Conservation (phyloP, 2,113 vertebrate genomes). For the Ellobius talpinus region DNA sequence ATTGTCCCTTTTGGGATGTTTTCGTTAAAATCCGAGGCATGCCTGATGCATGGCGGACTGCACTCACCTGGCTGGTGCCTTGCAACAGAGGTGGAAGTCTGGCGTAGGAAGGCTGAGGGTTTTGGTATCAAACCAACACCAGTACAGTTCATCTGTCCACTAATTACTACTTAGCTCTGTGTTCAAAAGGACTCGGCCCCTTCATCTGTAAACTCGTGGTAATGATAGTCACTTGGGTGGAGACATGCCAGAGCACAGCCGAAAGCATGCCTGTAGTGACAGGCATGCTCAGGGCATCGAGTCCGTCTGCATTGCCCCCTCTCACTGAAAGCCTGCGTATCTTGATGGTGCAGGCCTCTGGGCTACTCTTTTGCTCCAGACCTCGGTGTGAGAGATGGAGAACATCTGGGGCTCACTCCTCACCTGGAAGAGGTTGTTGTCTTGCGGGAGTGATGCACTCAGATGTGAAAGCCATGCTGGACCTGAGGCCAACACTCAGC, state of each 20-base stretch:
- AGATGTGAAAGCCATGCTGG: background rate
- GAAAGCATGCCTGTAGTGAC: background rate
- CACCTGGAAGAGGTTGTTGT: background rate
- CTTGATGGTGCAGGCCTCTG: background rate
- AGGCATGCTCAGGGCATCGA: background rate
- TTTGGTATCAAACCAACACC: background rate
- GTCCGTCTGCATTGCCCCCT: background rate
- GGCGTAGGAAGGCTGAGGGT: background rate
- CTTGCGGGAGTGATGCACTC: background rate
- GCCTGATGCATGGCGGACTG: background rate
- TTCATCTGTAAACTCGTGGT: background rate
- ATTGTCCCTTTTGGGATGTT: background rate
- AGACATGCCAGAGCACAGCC: background rate
- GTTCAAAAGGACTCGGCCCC: constrained; percentile 27
- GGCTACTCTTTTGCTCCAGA: background rate
- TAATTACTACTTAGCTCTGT: constrained; percentile 33
- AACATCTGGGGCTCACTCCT: background rate
- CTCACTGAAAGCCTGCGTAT: background rate
- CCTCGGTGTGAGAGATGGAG: background rate
- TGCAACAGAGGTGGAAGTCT: background rate
- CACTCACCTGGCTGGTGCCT: background rate
- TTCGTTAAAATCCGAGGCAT: accelerated
- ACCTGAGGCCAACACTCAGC: background rate
- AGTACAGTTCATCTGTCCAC: background rate
- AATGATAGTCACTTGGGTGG: background rate